Percentiles rank a stretch among this genome's conserved stretches.
These are phyloP conservation scores for Autographa gamma DNA, from an alignment of 2,888 invertebrate species.

Conservation along the genomic window DNA sequence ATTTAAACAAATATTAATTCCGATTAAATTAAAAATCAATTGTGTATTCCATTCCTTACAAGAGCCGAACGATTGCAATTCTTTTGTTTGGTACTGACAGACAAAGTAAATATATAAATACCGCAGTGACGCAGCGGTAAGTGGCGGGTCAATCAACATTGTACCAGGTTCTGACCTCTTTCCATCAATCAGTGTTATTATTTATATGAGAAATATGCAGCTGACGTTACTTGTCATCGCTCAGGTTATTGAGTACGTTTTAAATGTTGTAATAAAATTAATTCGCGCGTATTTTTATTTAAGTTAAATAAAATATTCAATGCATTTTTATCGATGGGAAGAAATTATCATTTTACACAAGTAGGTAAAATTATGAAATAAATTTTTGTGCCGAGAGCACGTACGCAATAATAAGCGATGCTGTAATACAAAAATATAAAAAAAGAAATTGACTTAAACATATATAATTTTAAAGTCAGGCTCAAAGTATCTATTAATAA, in stretches of 20 bases:
- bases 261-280: too few relatives aligned
- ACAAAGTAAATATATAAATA: constrained; percentile 27
- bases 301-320: too few relatives aligned
- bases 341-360: too few relatives aligned
- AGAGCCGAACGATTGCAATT: constrained; percentile 15
- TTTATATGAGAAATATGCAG: constrained; percentile 23
- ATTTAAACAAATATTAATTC: background rate
- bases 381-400: too few relatives aligned
- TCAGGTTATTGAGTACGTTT: background rate
- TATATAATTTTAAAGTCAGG: too few relatives aligned
- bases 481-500: background rate
- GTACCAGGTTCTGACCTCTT: constrained; percentile 24
- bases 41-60: background rate
- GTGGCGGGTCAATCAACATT: constrained; percentile 17
- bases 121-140: constrained; percentile 17
- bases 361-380: too few relatives aligned
- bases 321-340: too few relatives aligned
- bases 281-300: too few relatives aligned
- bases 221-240: constrained; percentile 20
- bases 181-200: constrained; percentile 29
- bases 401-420: too few relatives aligned
- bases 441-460: too few relatives aligned
- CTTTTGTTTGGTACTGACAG: constrained; percentile 39
- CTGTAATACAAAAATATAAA: too few relatives aligned
- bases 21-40: constrained; percentile 34